Base-by-base conservation (phyloP, 2,888 invertebrate species). In the Macropis europaea region DNA sequence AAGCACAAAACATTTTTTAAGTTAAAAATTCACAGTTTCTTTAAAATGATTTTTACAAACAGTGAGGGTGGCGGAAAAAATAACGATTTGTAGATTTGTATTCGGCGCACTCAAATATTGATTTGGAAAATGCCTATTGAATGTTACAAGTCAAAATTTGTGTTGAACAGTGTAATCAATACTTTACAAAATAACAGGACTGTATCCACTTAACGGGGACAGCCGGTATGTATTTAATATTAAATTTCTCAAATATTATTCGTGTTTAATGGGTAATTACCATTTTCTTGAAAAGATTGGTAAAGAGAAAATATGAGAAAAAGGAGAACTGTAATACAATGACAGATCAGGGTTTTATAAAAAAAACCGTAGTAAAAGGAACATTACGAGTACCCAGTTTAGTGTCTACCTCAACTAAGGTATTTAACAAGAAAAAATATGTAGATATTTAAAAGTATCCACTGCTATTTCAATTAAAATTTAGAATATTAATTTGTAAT, bases 311-410 rank as follows among this genome's bases (percentile, higher is more conserved):
- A 11, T n/a, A 7, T 19, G 38, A 38, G 13, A 17, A 24, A 15
- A 53, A 57, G 24, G 48, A 28, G 11, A 54, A 53, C 47, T 53
- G 11, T 28, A 64, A 68, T 5, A 52, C 26, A 15, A 28, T 32
- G n/a, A n/a, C 43, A 17, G n/a, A 38, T 19, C 47, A 69, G 15
- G 30, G 19, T 56, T 42, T 13, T 9, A 13, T 3, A n/a, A 42
- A 76, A 60, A 50, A 40, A 36, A n/a, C 24, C 30, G 6, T 15
- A 6, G 34, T 24, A 24, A 48, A 48, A 7, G 17, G 34, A 17
- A 15, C 28, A 3, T 36, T 24, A 3, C 48, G 7, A 9, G 28
- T 13, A 15, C 50, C 38, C 17, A 42, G 57, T 34, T 28, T 56
- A 50, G 32, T 28, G 13, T 17, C 36, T 26, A 17, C 48, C n/a